Base-by-base conservation (phyloP, 2,113 vertebrate genomes). In the Bubo blakistoni region DNA sequence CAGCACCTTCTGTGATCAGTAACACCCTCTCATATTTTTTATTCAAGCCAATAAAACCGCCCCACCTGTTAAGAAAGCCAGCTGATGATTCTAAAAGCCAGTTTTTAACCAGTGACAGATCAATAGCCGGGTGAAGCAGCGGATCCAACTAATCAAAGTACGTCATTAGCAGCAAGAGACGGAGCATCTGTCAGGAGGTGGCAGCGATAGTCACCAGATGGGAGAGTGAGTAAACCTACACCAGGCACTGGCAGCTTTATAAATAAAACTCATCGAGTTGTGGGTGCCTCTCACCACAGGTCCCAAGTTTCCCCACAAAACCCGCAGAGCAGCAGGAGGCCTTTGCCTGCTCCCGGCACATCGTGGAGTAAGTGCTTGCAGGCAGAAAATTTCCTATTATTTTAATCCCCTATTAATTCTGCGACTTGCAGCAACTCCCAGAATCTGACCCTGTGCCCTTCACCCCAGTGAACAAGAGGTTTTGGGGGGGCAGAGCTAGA, bases 181-280 rank as follows among this genome's bases (percentile, higher is more conserved):
- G 0, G 36, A 83, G 82, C 36, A 49, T 83, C 95, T 97, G 85
- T 96, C 89, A 69, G 88, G 94, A 89, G 79, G 94, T 73, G 89
- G 88, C 92, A 93, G 90, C 63, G 73, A 74, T 25, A 92, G 88
- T 70, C 94, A 88, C 95, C 93, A 94, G 93, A 95, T 96, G 92
- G 87, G 81, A 90, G 91, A 89, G 70, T 17, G 96, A 96, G 95
- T 81, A 94, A 95, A 97, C 47, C 97, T 91, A 90, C 88, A 85
- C 84, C 90, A 62, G 66, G 91, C 71, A 3, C 90, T 81, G 95
- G 95, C 93, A 93, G 92, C 92, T 77, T 91, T 83, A 85, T 51
- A 90, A 92, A 95, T 95, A 97, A 94, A 93, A 54, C 70, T 58
- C 88, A 81, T 54, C 4, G 25, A 72, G 78, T 24, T 90, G 79